Percentiles rank a stretch among this genome's conserved stretches.
These are phyloP conservation scores for Tragulus kanchil DNA, from an alignment of 2,113 vertebrate species.

Conservation along the genomic window DNA sequence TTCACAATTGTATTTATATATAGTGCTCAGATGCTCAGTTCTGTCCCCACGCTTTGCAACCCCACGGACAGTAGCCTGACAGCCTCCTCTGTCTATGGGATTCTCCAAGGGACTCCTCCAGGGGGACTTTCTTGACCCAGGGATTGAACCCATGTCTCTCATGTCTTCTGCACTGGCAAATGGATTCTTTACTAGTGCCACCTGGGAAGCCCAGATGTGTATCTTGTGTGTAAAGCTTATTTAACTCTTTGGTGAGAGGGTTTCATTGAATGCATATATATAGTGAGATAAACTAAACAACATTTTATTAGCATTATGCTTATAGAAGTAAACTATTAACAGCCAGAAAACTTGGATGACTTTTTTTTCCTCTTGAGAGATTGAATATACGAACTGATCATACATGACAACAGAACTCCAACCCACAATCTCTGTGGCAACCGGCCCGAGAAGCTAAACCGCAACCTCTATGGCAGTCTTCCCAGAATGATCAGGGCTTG, in stretches of 20 bases:
- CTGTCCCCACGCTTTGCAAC: no score
- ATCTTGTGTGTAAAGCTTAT: neutral
- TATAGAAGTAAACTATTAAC: neutral
- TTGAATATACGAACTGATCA: neutral
- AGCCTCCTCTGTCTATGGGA: no score
- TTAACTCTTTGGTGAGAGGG: neutral
- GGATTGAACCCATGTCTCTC: no score
- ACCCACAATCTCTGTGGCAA: neutral
- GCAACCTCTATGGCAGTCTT: neutral
- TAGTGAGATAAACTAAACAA: neutral
- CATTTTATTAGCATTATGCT: neutral
- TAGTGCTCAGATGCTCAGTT: no score
- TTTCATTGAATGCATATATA: neutral
- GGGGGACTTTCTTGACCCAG: no score
- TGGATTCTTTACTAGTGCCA: no score
- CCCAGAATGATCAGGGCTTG: neutral
- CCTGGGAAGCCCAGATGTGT: no score
- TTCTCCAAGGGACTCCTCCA: no score
- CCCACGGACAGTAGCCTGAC: no score
- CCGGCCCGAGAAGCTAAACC: neutral
- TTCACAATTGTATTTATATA: neutral
- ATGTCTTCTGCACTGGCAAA: no score
- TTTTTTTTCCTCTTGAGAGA: neutral
- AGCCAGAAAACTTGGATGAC: neutral
- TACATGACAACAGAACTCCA: neutral